Evolutionary conservation across 2,113 vertebrate species (phyloP).

Genomic region (Mormoops blainvillei): DNA sequence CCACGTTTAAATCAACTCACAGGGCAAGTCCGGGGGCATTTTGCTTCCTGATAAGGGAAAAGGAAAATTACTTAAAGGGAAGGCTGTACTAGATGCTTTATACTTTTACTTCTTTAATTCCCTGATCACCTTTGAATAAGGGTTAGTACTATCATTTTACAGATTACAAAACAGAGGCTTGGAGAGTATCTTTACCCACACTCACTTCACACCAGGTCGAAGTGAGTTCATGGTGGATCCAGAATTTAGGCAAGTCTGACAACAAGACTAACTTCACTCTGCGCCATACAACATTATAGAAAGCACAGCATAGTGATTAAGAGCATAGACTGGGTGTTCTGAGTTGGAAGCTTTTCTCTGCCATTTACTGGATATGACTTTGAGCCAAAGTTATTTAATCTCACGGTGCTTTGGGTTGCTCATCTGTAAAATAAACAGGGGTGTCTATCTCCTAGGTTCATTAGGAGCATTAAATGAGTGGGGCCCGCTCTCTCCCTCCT

Average conservation of each 20-base stretch:
- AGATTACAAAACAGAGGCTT: neutral
- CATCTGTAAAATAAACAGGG: neutral
- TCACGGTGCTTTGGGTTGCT: neutral
- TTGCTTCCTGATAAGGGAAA: neutral
- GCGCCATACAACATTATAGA: neutral
- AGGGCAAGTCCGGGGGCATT: neutral
- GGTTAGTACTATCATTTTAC: neutral
- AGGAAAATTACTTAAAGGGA: neutral
- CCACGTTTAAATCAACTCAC: neutral
- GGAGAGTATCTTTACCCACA: neutral
- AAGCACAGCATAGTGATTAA: neutral
- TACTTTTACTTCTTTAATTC: neutral
- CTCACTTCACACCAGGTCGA: neutral
- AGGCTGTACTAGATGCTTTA: neutral
- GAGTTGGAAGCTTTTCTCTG: neutral
- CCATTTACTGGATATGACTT: neutral
- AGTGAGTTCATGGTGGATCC: neutral
- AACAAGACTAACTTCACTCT: neutral
- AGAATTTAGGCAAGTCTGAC: neutral
- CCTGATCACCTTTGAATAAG: neutral
- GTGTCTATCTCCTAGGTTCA: neutral
- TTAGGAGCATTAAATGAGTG: neutral
- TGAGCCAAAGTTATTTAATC: neutral
- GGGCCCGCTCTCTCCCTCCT: accelerated
- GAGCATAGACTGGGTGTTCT: neutral